Base-by-base conservation (phyloP, 2,113 vertebrate species). In the Alectura lathami region DNA sequence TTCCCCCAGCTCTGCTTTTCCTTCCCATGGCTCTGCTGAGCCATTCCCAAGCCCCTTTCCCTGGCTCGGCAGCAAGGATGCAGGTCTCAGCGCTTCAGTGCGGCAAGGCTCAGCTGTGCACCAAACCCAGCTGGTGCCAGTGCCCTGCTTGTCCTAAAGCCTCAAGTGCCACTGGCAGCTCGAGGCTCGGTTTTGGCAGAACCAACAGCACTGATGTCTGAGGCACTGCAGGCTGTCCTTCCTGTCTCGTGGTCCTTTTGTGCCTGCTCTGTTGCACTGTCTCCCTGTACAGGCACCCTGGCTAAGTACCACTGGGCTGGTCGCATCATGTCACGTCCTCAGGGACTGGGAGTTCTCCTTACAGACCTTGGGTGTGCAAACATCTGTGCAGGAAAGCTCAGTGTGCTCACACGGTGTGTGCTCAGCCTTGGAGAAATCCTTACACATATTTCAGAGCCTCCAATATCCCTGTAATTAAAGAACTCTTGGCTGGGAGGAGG, bases 361-460 rank as follows among this genome's bases (percentile, higher is more conserved):
- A 0, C 0, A 2, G 34, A 9, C 20, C 6, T 34, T 34, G 51
- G 5, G 13, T 21, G 43, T 82, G 34, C 53, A 57, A 5, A 45
- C 17, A 21, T 17, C 29, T 1, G 1, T 36, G 51, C 75, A 68
- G 53, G 80, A 76, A 13, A 48, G 17, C 5, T 40, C 8, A 0
- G 13, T 4, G 56, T 17, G 1, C 30, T 38, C 3, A 0, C 0
- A 0, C 1, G 8, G 17, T 2, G 50, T 0, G 0, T 22, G 38
- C 36, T 57, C 54, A 64, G 43, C n/a, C 53, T n/a, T 17, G 42
- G 38, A 70, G 75, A 40, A 60, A 18, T 36, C 62, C 27, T 67
- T 42, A 5, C 7, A 1, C 26, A 10, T 68, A 4, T 17, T 30
- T n/a, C 1, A 7, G 40, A 59, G 54, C n/a, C 78, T 63, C 13